Conservation (phyloP, 2,888 invertebrate genomes). For the Trachelus stipa region DNA sequence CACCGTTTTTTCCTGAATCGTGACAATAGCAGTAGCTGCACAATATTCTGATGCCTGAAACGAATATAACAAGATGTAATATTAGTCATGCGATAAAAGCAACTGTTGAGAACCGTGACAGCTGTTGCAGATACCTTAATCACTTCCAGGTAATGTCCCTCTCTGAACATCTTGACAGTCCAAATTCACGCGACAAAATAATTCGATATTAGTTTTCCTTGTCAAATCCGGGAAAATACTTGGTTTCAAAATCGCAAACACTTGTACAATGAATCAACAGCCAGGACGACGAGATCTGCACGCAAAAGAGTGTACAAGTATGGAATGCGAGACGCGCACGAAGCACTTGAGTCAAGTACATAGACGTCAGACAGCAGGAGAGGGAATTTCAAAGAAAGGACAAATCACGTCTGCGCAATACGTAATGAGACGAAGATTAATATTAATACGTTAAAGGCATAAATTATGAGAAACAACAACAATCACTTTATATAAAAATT, state of each 20-base stretch:
- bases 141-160: conserved; percentile 55
- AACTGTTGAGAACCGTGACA: conserved; percentile 35
- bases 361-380: not conserved
- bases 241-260: not conserved
- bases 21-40: conserved; percentile 51
- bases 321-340: not conserved
- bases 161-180: conserved; percentile 46
- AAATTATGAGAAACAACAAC: not conserved
- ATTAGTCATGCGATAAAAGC: conserved; percentile 5
- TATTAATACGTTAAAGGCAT: not conserved
- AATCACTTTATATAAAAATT: not conserved
- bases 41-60: conserved; percentile 47
- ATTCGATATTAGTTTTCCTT: not conserved
- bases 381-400: not conserved
- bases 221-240: not conserved
- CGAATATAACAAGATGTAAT: not conserved
- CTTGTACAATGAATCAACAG: not conserved
- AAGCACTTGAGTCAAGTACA: not conserved
- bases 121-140: conserved; percentile 53
- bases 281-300: not conserved
- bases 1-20: conserved; percentile 50
- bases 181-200: not conserved
- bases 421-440: not conserved
- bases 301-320: not conserved
- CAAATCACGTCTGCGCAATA: not conserved